Conservation (phyloP, 2,113 vertebrate genomes). For the Callopanchax toddi region DNA sequence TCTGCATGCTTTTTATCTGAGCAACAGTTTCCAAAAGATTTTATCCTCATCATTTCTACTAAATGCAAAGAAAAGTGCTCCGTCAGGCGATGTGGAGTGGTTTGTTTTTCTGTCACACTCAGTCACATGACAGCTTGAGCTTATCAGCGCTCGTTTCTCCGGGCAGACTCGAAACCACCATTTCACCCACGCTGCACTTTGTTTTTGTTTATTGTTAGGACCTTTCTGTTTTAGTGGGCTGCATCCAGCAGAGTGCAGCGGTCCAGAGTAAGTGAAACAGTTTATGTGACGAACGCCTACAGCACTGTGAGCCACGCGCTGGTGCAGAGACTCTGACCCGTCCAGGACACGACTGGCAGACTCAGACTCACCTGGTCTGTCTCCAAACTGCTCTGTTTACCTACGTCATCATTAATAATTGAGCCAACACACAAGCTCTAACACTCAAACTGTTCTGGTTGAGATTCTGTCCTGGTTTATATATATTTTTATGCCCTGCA, state of each 20-base stretch:
- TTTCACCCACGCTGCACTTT: constrained; percentile 39
- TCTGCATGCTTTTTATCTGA: not conserved
- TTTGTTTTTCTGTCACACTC: constrained; percentile 12
- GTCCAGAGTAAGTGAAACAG: constrained; percentile 32
- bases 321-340: constrained; percentile 4
- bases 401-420: no score
- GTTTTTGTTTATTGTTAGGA: constrained; percentile 48
- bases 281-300: constrained; percentile 48
- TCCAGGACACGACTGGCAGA: not conserved
- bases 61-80: not conserved
- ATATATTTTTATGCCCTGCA: no score
- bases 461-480: no score
- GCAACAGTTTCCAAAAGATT: constrained; percentile 16
- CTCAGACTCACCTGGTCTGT: not conserved
- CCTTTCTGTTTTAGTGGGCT: constrained; percentile 37
- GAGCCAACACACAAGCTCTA: no score
- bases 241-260: constrained; percentile 33
- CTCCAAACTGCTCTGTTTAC: no score
- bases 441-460: not conserved
- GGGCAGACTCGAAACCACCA: constrained; percentile 28
- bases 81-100: not conserved
- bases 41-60: constrained; percentile 6
- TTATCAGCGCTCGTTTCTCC: constrained; percentile 43
- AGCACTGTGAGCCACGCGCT: not conserved
- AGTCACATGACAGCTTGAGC: constrained; percentile 29